Percentiles rank a stretch among this genome's conserved stretches.
Conservation (phyloP, 1,140 invertebrate species). For the Drosophila seguyi region DNA sequence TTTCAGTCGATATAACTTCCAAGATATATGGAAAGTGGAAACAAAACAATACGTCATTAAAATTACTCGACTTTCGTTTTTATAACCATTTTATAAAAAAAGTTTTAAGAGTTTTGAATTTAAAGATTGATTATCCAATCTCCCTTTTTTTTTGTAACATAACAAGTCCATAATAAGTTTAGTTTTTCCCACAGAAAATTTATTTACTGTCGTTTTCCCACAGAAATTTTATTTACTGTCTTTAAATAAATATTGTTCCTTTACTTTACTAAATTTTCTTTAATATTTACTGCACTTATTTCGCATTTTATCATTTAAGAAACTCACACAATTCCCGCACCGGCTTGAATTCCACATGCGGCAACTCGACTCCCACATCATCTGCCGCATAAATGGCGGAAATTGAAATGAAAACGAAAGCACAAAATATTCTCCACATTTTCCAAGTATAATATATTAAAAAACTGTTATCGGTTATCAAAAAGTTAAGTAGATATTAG, state of each 20-base stretch:
- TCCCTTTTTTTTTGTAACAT: neutral
- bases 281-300: neutral
- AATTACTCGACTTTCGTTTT: neutral
- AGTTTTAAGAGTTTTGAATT: neutral
- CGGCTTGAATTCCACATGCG: conserved; percentile 54
- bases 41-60: no score
- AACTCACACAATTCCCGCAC: conserved; percentile 67
- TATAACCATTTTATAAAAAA: neutral
- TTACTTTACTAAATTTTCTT: neutral
- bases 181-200: neutral
- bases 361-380: conserved; percentile 42
- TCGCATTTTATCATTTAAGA: neutral
- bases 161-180: neutral
- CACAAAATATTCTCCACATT: conserved; percentile 43
- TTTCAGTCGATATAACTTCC: no score
- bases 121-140: neutral
- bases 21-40: no score
- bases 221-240: neutral
- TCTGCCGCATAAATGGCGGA: conserved; percentile 26
- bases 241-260: neutral
- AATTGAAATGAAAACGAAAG: conserved; percentile 34
- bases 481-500: neutral
- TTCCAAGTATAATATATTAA: neutral
- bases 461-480: conserved; percentile 10
- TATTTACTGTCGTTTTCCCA: no score